Evolutionary conservation across 2,797 vertebrate species (phyloP).

Genomic region (Xerus rutilus): DNA sequence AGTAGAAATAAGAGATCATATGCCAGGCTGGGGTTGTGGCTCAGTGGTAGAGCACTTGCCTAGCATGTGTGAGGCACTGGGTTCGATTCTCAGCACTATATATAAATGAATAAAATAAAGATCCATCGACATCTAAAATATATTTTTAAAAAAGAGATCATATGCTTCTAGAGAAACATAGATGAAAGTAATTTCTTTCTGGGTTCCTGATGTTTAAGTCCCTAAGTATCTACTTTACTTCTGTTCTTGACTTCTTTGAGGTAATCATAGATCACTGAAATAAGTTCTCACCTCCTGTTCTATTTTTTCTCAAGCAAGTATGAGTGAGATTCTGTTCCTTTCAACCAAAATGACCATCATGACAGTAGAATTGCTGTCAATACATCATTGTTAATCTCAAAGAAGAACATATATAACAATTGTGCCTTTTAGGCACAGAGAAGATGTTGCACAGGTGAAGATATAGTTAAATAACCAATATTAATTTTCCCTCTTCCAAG

Average conservation of each 20-base stretch:
- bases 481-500: conserved; percentile 9
- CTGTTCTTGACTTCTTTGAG: conserved; percentile 3
- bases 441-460: not conserved
- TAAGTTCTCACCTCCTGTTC: not conserved
- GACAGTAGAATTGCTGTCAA: not conserved
- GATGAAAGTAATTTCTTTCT: not conserved
- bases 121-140: too few species aligned
- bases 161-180: conserved; percentile 17
- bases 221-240: not conserved
- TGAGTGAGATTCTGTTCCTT: not conserved
- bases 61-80: too few species aligned
- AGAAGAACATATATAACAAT: not conserved
- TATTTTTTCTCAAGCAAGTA: not conserved
- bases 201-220: not conserved
- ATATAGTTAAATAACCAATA: not conserved
- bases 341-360: not conserved
- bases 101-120: too few species aligned
- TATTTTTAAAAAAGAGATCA: not conserved
- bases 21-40: too few species aligned
- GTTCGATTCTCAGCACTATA: too few species aligned
- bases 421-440: not conserved
- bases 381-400: not conserved
- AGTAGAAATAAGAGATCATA: conserved; percentile 15
- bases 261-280: not conserved
- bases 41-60: too few species aligned